Conservation (phyloP, 2,113 vertebrate genomes). For the Psephotus haematonotus region DNA sequence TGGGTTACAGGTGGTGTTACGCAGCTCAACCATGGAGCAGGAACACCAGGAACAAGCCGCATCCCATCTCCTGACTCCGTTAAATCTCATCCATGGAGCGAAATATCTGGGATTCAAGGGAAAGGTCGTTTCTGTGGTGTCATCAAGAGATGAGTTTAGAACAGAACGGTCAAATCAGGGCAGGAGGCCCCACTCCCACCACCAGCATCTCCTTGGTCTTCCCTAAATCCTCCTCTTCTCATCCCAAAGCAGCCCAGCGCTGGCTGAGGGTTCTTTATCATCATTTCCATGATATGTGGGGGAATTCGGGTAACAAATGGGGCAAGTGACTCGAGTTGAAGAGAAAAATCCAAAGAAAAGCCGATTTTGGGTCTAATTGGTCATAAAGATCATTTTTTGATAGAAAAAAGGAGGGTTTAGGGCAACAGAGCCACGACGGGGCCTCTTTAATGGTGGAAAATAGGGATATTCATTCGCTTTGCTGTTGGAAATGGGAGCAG, state of each 20-base stretch:
- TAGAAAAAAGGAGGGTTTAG: neutral
- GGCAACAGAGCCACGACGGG: accelerated
- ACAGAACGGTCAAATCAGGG: accelerated
- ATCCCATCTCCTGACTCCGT: neutral
- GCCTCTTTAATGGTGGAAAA: neutral
- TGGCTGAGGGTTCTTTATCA: neutral
- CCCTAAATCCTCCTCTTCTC: neutral
- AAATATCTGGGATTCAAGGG: neutral
- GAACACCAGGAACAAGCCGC: neutral
- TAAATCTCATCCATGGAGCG: no score
- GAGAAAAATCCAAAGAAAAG: no score
- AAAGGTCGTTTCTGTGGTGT: neutral
- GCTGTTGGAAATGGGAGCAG: neutral
- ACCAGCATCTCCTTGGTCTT: neutral
- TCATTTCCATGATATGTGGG: neutral
- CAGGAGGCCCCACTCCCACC: neutral
- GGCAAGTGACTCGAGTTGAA: accelerated
- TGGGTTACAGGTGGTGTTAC: accelerated
- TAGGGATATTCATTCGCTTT: neutral
- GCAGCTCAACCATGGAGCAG: no score
- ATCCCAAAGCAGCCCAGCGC: neutral
- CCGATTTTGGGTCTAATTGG: accelerated
- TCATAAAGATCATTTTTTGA: neutral
- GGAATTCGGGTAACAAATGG: neutral
- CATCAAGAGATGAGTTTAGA: neutral